Evolutionary conservation across 2,797 vertebrate genomes (phyloP).

Genomic region (Arnoldichthys spilopterus): DNA sequence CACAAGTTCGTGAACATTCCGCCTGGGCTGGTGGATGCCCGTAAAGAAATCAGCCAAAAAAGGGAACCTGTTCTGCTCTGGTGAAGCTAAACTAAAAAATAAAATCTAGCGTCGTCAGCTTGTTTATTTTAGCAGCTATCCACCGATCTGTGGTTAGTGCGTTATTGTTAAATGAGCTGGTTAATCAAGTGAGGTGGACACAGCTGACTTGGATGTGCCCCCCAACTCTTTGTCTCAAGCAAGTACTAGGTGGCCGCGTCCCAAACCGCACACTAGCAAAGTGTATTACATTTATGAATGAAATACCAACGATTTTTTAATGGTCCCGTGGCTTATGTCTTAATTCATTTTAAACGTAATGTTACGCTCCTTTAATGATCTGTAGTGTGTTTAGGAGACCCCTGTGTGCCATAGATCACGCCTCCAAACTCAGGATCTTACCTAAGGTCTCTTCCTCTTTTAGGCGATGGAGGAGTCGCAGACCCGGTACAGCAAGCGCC

Average conservation of each 20-base stretch:
- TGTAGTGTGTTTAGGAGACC: not conserved
- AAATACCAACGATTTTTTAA: no score
- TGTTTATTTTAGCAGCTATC: not conserved
- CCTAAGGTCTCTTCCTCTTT: slow-evolving; percentile 31
- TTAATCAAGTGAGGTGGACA: not conserved
- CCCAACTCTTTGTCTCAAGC: not conserved
- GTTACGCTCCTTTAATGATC: no score
- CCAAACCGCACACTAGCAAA: no score
- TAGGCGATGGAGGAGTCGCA: slow-evolving; percentile 84
- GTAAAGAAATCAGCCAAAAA: no score
- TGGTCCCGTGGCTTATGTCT: no score
- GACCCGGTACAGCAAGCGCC: slow-evolving; percentile 93
- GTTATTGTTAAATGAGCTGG: not conserved
- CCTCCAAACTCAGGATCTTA: not conserved
- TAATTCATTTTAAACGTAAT: no score
- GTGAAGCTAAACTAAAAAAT: not conserved
- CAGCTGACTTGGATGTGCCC: not conserved
- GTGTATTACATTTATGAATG: no score
- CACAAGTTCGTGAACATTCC: not conserved
- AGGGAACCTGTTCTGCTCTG: not conserved
- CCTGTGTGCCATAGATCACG: not conserved
- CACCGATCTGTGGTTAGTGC: not conserved
- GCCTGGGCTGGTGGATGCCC: not conserved
- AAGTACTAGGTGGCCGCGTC: not conserved
- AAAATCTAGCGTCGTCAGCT: not conserved